Conservation (phyloP, 2,888 invertebrate genomes). For the Pollenia amentaria region DNA sequence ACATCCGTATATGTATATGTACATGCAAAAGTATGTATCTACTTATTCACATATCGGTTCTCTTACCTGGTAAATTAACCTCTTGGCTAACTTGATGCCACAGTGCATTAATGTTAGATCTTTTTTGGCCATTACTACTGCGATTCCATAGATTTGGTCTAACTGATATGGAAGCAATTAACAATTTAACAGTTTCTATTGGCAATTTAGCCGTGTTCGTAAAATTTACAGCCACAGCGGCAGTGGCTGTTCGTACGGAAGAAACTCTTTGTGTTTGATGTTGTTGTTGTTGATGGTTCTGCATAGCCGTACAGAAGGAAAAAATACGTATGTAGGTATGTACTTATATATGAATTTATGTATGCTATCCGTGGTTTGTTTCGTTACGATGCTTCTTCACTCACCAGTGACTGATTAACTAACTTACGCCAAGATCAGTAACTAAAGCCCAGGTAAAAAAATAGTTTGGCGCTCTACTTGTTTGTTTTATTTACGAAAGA, state of each 20-base stretch:
- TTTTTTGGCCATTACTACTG: conserved; percentile 79
- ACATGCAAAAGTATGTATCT: no score
- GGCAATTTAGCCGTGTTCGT: conserved; percentile 81
- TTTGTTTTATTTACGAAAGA: conserved; percentile 17
- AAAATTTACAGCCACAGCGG: conserved; percentile 66
- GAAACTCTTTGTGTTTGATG: conserved; percentile 18
- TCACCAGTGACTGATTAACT: conserved; percentile 26
- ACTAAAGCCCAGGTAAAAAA: conserved; percentile 49
- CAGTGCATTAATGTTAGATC: conserved; percentile 79
- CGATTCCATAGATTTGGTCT: conserved; percentile 80
- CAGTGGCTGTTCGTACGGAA: conserved; percentile 18
- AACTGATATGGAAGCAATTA: conserved; percentile 80
- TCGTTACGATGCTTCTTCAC: conserved; percentile 27
- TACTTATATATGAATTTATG: background rate
- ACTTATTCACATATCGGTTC: no score
- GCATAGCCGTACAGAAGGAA: conserved; percentile 42
- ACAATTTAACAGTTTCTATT: conserved; percentile 79
- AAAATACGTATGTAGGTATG: background rate
- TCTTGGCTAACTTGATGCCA: conserved; percentile 81
- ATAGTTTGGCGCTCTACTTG: conserved; percentile 34
- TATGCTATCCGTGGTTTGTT: conserved; percentile 33
- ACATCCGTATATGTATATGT: no score
- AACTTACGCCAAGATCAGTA: conserved; percentile 57
- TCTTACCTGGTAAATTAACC: conserved; percentile 80
- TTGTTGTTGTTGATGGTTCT: conserved; percentile 44